Percentiles rank a stretch among this genome's conserved stretches.
phyloP scores from a whole-genome alignment of 2,888 invertebrate genomes.

The Stictocephala bisonia region DNA sequence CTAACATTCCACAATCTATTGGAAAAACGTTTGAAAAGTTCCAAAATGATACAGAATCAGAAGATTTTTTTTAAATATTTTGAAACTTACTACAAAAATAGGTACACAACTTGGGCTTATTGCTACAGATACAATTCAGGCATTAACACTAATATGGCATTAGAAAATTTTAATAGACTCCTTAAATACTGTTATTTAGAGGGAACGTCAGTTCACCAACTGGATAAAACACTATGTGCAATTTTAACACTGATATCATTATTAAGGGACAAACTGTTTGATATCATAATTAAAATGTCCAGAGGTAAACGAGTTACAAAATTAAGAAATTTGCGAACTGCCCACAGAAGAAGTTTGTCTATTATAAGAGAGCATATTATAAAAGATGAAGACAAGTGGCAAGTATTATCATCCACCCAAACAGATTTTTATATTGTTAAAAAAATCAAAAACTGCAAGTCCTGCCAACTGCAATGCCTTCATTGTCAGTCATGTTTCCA shows the following conservation, averaged over 20 bases:
- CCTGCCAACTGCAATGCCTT: conserved; percentile 14
- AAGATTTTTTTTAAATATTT: conserved; percentile 55
- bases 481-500: conserved; percentile 43
- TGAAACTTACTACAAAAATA: conserved; percentile 46
- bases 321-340: conserved; percentile 3
- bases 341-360: conserved; percentile 31
- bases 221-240: conserved; percentile 40
- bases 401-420: conserved; percentile 28
- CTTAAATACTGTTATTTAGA: conserved; percentile 44
- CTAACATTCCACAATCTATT: conserved; percentile 55
- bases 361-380: conserved; percentile 7
- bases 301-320: conserved; percentile 19
- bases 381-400: conserved; percentile 25
- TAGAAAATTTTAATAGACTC: conserved; percentile 44
- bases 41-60: too few relatives aligned
- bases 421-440: conserved; percentile 8
- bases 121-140: conserved; percentile 42
- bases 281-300: conserved; percentile 14
- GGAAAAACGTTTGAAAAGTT: too few relatives aligned
- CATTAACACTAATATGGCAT: conserved; percentile 42
- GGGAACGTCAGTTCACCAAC: conserved; percentile 32
- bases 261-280: conserved; percentile 43
- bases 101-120: conserved; percentile 45
- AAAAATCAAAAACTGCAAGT: conserved; percentile 33
- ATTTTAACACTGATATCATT: conserved; percentile 38